Conservation (phyloP, 2,888 invertebrate species). For the Orgyia antiqua region DNA sequence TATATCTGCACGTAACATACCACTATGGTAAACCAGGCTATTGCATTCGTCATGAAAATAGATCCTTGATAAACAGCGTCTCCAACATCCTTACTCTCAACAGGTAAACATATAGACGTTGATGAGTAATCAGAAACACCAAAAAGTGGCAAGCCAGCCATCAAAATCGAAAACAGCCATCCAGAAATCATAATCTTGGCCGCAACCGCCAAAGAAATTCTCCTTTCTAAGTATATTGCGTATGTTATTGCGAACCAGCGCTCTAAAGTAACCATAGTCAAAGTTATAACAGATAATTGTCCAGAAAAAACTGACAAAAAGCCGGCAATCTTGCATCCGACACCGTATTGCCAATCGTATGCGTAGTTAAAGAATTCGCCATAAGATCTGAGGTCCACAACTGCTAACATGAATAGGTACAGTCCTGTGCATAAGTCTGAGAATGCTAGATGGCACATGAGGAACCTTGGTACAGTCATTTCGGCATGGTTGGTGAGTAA, state of each 20-base stretch:
- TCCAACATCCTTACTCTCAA: constrained; percentile 83
- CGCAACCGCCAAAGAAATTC: constrained; percentile 85
- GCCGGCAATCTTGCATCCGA: constrained; percentile 91
- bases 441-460: constrained; percentile 86
- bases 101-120: constrained; percentile 91
- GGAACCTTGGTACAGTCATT: constrained; percentile 63
- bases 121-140: constrained; percentile 93
- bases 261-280: constrained; percentile 91
- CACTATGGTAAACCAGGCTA: constrained; percentile 90
- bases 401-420: constrained; percentile 89
- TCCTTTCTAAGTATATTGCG: constrained; percentile 88
- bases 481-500: constrained; percentile 80
- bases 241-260: constrained; percentile 91
- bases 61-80: constrained; percentile 87
- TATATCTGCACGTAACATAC: constrained; percentile 93
- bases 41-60: constrained; percentile 85
- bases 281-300: constrained; percentile 91
- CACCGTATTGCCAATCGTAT: constrained; percentile 90
- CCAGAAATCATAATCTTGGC: constrained; percentile 87
- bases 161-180: constrained; percentile 86
- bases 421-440: constrained; percentile 93
- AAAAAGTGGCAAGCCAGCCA: constrained; percentile 88
- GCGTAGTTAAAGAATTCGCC: constrained; percentile 94
- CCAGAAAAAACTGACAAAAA: constrained; percentile 93
- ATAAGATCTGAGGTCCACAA: constrained; percentile 89